A percentile compares a stretch with the other conserved stretches of the same genome.
phyloP scores from a whole-genome alignment of 2,113 vertebrate genomes.

The Ciconia maguari region DNA sequence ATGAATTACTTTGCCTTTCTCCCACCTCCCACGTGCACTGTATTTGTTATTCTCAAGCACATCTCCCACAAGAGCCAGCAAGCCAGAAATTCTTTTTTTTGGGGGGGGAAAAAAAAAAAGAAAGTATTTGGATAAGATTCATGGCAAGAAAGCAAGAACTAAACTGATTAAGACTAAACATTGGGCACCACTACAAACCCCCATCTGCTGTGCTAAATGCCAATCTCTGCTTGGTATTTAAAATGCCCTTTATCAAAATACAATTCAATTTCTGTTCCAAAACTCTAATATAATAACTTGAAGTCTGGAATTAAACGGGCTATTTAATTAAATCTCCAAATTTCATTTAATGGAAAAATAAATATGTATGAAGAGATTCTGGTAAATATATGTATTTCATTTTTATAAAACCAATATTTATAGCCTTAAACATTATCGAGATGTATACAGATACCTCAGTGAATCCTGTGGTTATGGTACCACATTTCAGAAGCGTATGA shows the following conservation, averaged over 20 bases:
- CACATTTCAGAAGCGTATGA: neutral
- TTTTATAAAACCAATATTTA: neutral
- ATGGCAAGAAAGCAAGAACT: constrained; percentile 40
- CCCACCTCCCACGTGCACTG: neutral
- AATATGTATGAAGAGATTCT: neutral
- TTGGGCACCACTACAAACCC: constrained; percentile 45
- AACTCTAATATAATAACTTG: constrained; percentile 18
- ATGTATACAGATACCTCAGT: neutral
- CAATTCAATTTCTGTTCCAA: constrained; percentile 54
- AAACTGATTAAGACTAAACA: constrained; percentile 64
- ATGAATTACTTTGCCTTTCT: constrained; percentile 17
- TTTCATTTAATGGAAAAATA: constrained; percentile 6
- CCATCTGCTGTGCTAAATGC: constrained; percentile 60
- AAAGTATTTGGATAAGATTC: constrained; percentile 5
- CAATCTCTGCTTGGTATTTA: constrained; percentile 63
- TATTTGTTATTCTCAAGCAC: constrained; percentile 24
- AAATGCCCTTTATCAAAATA: constrained; percentile 57
- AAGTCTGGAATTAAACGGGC: neutral
- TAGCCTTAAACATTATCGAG: neutral
- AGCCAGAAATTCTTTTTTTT: neutral
- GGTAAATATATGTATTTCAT: neutral
- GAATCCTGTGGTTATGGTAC: neutral
- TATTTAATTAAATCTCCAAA: neutral
- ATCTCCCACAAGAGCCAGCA: constrained; percentile 1
- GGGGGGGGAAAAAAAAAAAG: no score